phyloP scores from a whole-genome alignment of 2,113 vertebrate genomes.

The Protomyctophum bolini region DNA sequence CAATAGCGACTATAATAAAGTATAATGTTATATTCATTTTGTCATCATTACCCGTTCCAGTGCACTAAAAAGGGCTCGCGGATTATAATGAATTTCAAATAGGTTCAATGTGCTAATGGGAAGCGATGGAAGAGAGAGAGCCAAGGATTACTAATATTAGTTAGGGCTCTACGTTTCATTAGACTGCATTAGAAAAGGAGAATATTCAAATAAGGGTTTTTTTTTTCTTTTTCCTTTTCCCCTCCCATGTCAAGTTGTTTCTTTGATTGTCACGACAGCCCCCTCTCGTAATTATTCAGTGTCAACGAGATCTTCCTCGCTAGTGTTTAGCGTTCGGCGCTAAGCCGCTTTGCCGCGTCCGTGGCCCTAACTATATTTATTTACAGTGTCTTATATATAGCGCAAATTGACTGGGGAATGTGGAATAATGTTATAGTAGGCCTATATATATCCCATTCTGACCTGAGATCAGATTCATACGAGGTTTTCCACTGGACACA shows the following conservation, averaged over 20 bases:
- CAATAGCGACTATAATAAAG: conserved; percentile 72
- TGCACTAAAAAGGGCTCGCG: conserved; percentile 69
- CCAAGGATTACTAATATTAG: conserved; percentile 74
- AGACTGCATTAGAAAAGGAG: conserved; percentile 54
- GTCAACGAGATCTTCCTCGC: conserved; percentile 44
- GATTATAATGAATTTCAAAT: conserved; percentile 78
- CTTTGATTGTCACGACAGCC: conserved; percentile 53
- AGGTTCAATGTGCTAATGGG: conserved; percentile 74
- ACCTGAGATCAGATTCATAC: too few species aligned
- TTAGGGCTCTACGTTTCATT: conserved; percentile 70
- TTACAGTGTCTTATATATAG: conserved; percentile 12
- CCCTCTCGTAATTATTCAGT: conserved; percentile 43
- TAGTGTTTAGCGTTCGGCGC: conserved; percentile 39
- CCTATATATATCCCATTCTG: too few species aligned
- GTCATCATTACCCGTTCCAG: conserved; percentile 75
- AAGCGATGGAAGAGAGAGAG: conserved; percentile 62
- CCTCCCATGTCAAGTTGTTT: conserved; percentile 51
- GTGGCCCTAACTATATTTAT: conserved; percentile 34
- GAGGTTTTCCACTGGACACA: too few species aligned
- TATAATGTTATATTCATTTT: conserved; percentile 79
- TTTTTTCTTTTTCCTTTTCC: conserved; percentile 17
- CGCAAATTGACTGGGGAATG: conserved; percentile 10
- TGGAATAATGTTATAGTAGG: neutral
- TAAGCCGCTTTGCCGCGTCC: conserved; percentile 18
- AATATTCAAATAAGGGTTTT: conserved; percentile 57